A percentile compares a stretch with the other conserved stretches of the same genome.
Conservation (phyloP, 1,140 invertebrate genomes). For the Agrilus planipennis region DNA sequence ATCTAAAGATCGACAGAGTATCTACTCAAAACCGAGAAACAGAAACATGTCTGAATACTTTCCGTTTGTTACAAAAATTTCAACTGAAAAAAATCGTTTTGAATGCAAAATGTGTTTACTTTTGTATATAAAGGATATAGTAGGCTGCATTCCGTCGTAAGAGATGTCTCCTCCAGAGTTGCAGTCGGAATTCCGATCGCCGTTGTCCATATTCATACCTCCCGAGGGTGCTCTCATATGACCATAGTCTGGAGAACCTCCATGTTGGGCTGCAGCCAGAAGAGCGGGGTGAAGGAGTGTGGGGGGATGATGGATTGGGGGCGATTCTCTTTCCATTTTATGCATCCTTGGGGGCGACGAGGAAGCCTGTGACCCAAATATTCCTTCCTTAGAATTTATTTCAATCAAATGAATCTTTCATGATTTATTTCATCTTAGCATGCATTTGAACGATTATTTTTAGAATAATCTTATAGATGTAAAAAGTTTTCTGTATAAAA, state of each 20-base stretch:
- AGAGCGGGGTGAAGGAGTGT: constrained; percentile 68
- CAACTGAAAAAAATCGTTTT: no score
- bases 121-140: constrained; percentile 78
- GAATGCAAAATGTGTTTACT: no score
- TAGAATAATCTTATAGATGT: neutral
- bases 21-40: no score
- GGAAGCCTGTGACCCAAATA: constrained; percentile 22
- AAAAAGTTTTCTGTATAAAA: neutral
- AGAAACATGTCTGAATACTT: no score
- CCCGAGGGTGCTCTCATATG: constrained; percentile 42
- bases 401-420: neutral
- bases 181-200: constrained; percentile 75
- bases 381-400: constrained; percentile 6
- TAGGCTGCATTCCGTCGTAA: constrained; percentile 83
- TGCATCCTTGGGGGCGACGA: constrained; percentile 42
- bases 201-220: constrained; percentile 55
- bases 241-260: constrained; percentile 62
- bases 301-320: constrained; percentile 65
- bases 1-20: no score
- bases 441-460: neutral
- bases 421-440: no score
- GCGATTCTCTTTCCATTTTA: constrained; percentile 61
- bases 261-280: constrained; percentile 64
- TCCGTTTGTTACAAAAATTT: constrained; percentile 20
- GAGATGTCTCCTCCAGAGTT: constrained; percentile 74